Conservation (phyloP, 2,797 vertebrate species). For the Bryconaethiops microstoma region DNA sequence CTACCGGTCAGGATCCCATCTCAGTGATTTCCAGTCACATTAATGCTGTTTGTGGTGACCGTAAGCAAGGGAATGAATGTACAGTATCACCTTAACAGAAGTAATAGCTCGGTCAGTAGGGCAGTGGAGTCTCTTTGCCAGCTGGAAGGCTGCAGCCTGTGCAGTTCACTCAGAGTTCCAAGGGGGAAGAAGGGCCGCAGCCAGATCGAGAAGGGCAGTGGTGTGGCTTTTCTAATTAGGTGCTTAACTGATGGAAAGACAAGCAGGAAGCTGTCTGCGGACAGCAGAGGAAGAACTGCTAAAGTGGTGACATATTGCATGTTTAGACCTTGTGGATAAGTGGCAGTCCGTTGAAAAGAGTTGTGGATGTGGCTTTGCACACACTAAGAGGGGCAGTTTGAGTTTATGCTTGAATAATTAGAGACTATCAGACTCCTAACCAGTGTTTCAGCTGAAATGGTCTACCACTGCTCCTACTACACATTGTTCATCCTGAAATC, state of each 20-base stretch:
- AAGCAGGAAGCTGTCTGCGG: slow-evolving; percentile 61
- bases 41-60: slow-evolving; percentile 30
- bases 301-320: slow-evolving; percentile 60
- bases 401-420: slow-evolving; percentile 57
- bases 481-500: slow-evolving; percentile 55
- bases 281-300: slow-evolving; percentile 56
- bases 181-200: slow-evolving; percentile 35
- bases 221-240: slow-evolving; percentile 54
- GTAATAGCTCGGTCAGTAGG: slow-evolving; percentile 38
- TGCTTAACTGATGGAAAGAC: slow-evolving; percentile 56
- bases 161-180: slow-evolving; percentile 45
- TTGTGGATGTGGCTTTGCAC: slow-evolving; percentile 58
- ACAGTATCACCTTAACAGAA: slow-evolving; percentile 45
- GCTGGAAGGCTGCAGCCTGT: slow-evolving; percentile 24
- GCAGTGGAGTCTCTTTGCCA: slow-evolving; percentile 11
- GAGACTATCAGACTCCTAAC: slow-evolving; percentile 55
- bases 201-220: slow-evolving; percentile 37
- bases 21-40: slow-evolving; percentile 19
- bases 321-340: slow-evolving; percentile 59
- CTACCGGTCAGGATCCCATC: slow-evolving; percentile 26
- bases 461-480: slow-evolving; percentile 53
- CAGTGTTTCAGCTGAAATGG: slow-evolving; percentile 58
- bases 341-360: slow-evolving; percentile 44
- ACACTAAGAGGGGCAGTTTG: slow-evolving; percentile 52
- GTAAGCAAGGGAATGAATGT: neutral